Percentiles rank a stretch among this genome's conserved stretches.
phyloP scores from a whole-genome alignment of 2,113 vertebrate species.

The Silurus asotus region DNA sequence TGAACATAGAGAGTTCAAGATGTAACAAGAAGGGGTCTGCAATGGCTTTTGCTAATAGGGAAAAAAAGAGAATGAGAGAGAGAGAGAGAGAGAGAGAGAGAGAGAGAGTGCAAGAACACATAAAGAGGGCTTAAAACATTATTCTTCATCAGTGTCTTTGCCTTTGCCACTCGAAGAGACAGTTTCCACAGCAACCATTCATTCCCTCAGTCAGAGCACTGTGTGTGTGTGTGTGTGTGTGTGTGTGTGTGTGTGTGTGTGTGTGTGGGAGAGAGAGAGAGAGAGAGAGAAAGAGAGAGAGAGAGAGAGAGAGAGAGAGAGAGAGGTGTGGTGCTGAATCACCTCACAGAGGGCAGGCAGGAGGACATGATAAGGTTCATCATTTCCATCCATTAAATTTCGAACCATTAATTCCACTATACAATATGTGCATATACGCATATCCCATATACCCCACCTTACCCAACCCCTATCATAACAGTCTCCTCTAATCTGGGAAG shows the following conservation, averaged over 20 bases:
- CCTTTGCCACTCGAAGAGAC: constrained; percentile 68
- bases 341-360: background rate
- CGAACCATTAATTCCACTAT: no score
- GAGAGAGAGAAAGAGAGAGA: background rate
- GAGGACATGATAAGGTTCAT: background rate
- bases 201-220: constrained; percentile 56
- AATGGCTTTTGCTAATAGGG: constrained; percentile 70
- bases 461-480: no score
- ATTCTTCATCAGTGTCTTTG: constrained; percentile 72
- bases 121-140: constrained; percentile 63
- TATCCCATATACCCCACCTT: background rate
- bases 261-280: constrained; percentile 25
- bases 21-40: constrained; percentile 37
- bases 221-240: no score
- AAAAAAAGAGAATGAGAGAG: constrained; percentile 43
- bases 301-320: background rate
- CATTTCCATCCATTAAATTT: background rate
- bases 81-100: constrained; percentile 35
- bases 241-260: no score
- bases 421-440: background rate
- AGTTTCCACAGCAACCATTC: constrained; percentile 79
- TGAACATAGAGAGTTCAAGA: constrained; percentile 33
- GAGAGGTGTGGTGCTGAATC: background rate
- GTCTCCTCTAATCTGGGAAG: background rate
- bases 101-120: constrained; percentile 40